Base-by-base conservation (phyloP, 2,797 vertebrate genomes). In the Ispidina lecontei region DNA sequence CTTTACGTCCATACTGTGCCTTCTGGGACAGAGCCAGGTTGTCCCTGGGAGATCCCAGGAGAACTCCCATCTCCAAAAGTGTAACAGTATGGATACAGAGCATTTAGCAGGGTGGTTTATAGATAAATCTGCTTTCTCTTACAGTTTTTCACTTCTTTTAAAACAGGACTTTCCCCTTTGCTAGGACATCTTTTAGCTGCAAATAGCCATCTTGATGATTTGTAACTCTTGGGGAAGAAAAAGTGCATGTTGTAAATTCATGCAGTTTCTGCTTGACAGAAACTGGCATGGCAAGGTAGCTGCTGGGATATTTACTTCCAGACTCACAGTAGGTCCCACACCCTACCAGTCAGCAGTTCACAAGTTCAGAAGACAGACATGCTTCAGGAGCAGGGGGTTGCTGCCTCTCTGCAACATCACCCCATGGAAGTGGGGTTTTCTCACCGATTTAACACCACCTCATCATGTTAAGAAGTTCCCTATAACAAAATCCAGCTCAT, bases 11-110 rank as follows among this genome's bases (percentile, higher is more conserved):
- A 16, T n/a, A 23, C 13, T 10, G 31, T 25, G 44, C 21, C 14
- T 47, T 14, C 2, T 3, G 44, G 44, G 47, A 51, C 0, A 0
- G 29, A 43, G 25, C 3, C 47, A 29, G 41, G 33, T 2, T 21
- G 28, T 44, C 19, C 18, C 37, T n/a, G 28, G 16, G 29, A 16
- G 2, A 22, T 7, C 12, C 2, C 0, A 35, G 28, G 41, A 41
- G 51, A 17, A 4, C 4, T 51, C 41, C 28, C 6, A 29, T 29
- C 60, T 35, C 44, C 22, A 39, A 7, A 49, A 11, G 9, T 26
- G n/a, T 51, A 37, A 9, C 4, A 41, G 43, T 39, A 35, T 8
- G 13, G 29, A 19, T 2, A 5, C 14, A 31, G 33, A 41, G 26
- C n/a, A 46, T 59, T 59, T 15, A 67, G 15, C 10, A 35, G 35